phyloP scores from a whole-genome alignment of 2,888 invertebrate species.

The Furcula furcula region DNA sequence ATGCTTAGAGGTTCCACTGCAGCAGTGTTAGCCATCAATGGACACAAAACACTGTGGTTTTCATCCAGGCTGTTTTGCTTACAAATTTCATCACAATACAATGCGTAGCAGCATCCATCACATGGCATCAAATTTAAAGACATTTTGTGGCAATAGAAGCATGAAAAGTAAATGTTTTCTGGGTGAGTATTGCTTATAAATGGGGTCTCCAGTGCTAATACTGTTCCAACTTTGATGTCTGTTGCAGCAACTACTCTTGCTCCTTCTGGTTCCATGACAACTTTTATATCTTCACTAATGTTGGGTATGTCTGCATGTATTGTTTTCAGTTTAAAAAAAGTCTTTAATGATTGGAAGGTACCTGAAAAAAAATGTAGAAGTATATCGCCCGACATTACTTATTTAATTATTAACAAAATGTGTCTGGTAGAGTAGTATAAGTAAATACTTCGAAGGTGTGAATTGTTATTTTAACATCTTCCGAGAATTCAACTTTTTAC shows the following conservation, averaged over 20 bases:
- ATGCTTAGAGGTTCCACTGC: not conserved
- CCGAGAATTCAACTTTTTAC: too few species aligned
- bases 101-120: not conserved
- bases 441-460: too few species aligned
- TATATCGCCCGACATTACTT: too few species aligned
- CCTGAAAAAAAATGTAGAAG: too few species aligned
- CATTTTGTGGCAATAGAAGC: not conserved
- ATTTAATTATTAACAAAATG: too few species aligned
- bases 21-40: not conserved
- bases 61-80: not conserved
- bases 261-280: not conserved
- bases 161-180: not conserved
- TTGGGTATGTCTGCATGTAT: not conserved
- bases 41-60: not conserved
- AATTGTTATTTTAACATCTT: too few species aligned
- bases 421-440: too few species aligned
- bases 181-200: not conserved
- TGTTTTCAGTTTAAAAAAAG: not conserved
- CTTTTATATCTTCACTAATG: not conserved
- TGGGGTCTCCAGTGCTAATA: not conserved
- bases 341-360: too few species aligned
- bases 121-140: not conserved
- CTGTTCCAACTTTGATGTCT: not conserved
- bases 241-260: not conserved
- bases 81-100: not conserved